Percentiles rank a stretch among this genome's conserved stretches.
These are phyloP conservation scores for Phainopepla nitens DNA, from an alignment of 2,113 vertebrate species.

Conservation along the genomic window DNA sequence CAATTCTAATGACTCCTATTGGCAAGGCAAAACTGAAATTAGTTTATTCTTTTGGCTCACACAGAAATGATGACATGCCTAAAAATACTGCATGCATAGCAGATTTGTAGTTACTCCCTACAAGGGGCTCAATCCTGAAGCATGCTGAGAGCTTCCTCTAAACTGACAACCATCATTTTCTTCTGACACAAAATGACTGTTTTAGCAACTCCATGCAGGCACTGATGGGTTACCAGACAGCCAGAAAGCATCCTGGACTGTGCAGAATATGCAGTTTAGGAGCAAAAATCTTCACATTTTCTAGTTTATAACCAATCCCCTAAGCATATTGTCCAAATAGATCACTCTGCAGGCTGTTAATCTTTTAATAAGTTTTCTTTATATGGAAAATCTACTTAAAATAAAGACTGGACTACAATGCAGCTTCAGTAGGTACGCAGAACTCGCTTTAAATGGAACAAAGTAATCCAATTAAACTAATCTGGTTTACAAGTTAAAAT, in stretches of 20 bases:
- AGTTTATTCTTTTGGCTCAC: conserved; percentile 68
- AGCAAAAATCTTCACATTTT: conserved; percentile 10
- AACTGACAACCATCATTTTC: not conserved
- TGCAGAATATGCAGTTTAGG: not conserved
- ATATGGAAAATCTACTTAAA: conserved; percentile 17
- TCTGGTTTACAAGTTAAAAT: conserved; percentile 64
- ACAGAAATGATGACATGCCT: conserved; percentile 66
- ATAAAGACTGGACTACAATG: conserved; percentile 28
- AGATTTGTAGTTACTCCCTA: conserved; percentile 31
- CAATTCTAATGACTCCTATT: conserved; percentile 72
- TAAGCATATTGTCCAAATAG: conserved; percentile 41
- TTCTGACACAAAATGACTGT: not conserved
- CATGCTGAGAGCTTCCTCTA: not conserved
- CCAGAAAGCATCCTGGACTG: not conserved
- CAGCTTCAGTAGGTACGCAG: conserved; percentile 19
- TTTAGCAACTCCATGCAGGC: not conserved
- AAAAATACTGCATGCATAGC: conserved; percentile 54
- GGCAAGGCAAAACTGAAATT: conserved; percentile 66
- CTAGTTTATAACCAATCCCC: conserved; percentile 21
- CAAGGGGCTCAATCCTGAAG: not conserved
- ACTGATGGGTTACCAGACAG: not conserved
- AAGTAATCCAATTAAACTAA: conserved; percentile 67
- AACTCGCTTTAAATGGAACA: conserved; percentile 51
- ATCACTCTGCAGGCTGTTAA: conserved; percentile 48
- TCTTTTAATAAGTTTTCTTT: conserved; percentile 56